A percentile compares a stretch with the other conserved stretches of the same genome.
Conservation (phyloP, 2,888 invertebrate species). For the Exephanes ischioxanthus region DNA sequence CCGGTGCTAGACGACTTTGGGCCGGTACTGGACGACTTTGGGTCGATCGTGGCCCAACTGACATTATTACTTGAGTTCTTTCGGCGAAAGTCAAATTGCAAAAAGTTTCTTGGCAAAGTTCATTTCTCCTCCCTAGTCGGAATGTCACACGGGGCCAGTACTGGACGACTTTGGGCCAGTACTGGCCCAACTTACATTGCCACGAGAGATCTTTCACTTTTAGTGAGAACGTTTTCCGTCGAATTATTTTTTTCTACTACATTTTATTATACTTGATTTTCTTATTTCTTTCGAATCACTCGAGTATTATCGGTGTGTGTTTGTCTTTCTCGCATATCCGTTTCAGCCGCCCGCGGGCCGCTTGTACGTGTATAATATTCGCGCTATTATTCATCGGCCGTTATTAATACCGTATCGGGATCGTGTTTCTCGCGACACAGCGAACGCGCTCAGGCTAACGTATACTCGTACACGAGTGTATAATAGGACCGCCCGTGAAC, state of each 20-base stretch:
- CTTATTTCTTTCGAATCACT: constrained; percentile 15
- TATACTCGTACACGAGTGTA: constrained; percentile 62
- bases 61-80: background rate
- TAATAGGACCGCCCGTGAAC: constrained; percentile 72
- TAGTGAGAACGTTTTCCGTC: background rate
- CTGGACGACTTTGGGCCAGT: too few relatives aligned
- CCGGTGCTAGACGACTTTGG: too few relatives aligned
- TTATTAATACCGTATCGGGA: constrained; percentile 70
- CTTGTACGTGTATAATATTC: constrained; percentile 63
- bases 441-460: constrained; percentile 27
- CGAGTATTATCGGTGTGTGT: constrained; percentile 9
- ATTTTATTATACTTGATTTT: constrained; percentile 3
- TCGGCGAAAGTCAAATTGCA: background rate
- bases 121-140: background rate
- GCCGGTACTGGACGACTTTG: too few relatives aligned
- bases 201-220: too few relatives aligned
- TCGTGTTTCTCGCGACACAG: constrained; percentile 67
- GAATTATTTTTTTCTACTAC: background rate
- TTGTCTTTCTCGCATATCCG: constrained; percentile 26
- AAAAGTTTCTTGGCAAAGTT: background rate
- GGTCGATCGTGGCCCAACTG: too few relatives aligned
- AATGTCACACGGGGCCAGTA: too few relatives aligned
- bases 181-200: too few relatives aligned
- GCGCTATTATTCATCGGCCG: constrained; percentile 67
- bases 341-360: constrained; percentile 20